A percentile compares a stretch with the other conserved stretches of the same genome.
These are phyloP conservation scores for Spheniscus mendiculus DNA, from an alignment of 2,113 vertebrate genomes.

Conservation along the genomic window DNA sequence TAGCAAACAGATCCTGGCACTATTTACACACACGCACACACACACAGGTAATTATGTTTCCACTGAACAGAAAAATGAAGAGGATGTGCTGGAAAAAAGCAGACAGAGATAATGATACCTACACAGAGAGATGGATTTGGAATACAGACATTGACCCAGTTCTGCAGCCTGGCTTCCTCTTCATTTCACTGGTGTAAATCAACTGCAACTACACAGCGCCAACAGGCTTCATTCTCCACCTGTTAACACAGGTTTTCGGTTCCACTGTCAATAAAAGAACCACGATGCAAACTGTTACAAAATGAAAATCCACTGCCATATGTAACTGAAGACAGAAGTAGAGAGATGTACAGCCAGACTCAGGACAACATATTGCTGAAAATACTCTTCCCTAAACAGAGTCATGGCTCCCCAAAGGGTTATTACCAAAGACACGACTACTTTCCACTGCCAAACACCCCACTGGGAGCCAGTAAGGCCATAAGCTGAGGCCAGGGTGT, in stretches of 20 bases:
- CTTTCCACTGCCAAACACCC: not conserved
- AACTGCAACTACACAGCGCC: not conserved
- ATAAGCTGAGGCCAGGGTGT: not conserved
- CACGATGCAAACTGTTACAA: not conserved
- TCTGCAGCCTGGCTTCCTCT: not conserved
- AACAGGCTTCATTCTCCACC: constrained; percentile 37
- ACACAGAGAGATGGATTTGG: not conserved
- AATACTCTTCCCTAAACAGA: not conserved
- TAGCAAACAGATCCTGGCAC: not conserved
- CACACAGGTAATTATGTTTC: not conserved
- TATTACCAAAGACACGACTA: not conserved
- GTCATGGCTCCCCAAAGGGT: not conserved
- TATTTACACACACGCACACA: not conserved
- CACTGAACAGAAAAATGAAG: not conserved
- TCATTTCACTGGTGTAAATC: not conserved
- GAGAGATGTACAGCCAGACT: not conserved
- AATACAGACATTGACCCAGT: not conserved
- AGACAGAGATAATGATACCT: not conserved
- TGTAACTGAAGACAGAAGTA: not conserved
- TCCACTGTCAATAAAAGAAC: not conserved
- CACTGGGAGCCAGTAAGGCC: not conserved
- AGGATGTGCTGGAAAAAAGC: not conserved
- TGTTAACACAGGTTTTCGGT: constrained; percentile 16
- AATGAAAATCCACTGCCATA: not conserved
- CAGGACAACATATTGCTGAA: not conserved